Evolutionary conservation across 2,113 vertebrate genomes (phyloP).

Genomic region (Apteryx owenii): DNA sequence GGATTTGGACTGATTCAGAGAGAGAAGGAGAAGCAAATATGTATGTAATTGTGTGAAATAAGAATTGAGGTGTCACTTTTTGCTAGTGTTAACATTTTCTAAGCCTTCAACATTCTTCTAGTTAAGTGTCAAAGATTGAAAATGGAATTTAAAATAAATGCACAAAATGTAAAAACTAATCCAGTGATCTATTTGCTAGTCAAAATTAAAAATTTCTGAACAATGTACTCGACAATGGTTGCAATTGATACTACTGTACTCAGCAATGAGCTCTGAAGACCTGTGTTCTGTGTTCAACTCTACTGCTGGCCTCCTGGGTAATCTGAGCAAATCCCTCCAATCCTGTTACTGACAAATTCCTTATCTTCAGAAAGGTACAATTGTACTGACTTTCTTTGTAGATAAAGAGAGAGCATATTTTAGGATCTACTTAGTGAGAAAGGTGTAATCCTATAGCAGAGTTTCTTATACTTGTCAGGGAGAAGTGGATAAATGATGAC

Average conservation of each 20-base stretch:
- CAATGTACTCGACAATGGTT: accelerated
- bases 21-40: neutral
- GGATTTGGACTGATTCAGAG: neutral
- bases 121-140: neutral
- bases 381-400: neutral
- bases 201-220: neutral
- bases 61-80: neutral
- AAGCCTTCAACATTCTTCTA: neutral
- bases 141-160: neutral
- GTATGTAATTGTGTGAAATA: neutral
- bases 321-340: neutral
- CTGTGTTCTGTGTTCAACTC: neutral
- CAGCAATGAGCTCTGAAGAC: neutral
- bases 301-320: neutral
- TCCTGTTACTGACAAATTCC: neutral
- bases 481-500: neutral
- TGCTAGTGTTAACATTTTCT: neutral
- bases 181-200: neutral
- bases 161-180: neutral
- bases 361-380: too few relatives aligned
- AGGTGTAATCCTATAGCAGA: neutral
- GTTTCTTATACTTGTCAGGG: neutral
- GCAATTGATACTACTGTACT: neutral
- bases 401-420: neutral
- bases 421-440: neutral